These are phyloP conservation scores for Cygnus olor DNA, from an alignment of 2,797 vertebrate species.

Conservation along the genomic window DNA sequence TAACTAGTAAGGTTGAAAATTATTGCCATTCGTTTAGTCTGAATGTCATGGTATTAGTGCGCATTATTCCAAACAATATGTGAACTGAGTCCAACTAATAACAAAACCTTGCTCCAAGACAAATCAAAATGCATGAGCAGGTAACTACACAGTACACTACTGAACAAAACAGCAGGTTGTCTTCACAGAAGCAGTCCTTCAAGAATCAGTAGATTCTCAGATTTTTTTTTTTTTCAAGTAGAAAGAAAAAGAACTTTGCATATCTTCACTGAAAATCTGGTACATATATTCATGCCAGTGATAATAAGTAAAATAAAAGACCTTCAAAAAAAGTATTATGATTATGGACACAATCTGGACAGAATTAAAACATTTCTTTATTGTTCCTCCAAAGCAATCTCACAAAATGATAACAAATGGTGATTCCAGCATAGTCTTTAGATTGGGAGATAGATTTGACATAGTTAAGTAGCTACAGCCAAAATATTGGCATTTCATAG, in stretches of 20 bases:
- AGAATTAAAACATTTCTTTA: not conserved
- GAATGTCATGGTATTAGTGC: conserved; percentile 41
- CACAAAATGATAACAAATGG: not conserved
- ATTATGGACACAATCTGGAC: not conserved
- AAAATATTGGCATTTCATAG: not conserved
- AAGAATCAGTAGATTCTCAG: not conserved
- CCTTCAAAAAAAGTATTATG: not conserved
- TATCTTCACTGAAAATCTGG: not conserved
- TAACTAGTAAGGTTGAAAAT: conserved; percentile 65
- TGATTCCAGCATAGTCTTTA: not conserved
- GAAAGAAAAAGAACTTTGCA: not conserved
- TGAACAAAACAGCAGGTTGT: not conserved
- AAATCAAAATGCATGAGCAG: not conserved
- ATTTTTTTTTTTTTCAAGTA: not conserved
- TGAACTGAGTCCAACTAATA: conserved; percentile 8
- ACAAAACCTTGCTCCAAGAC: conserved; percentile 24
- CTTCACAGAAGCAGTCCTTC: not conserved
- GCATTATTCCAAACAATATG: conserved; percentile 27
- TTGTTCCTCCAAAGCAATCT: not conserved
- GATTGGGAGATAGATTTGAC: not conserved
- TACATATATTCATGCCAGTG: not conserved
- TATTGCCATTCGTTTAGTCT: conserved; percentile 59
- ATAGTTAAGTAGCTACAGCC: not conserved
- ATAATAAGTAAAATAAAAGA: not conserved
- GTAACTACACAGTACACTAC: not conserved